Evolutionary conservation across 2,113 vertebrate species (phyloP).

Genomic region (Paradoxurus hermaphroditus): DNA sequence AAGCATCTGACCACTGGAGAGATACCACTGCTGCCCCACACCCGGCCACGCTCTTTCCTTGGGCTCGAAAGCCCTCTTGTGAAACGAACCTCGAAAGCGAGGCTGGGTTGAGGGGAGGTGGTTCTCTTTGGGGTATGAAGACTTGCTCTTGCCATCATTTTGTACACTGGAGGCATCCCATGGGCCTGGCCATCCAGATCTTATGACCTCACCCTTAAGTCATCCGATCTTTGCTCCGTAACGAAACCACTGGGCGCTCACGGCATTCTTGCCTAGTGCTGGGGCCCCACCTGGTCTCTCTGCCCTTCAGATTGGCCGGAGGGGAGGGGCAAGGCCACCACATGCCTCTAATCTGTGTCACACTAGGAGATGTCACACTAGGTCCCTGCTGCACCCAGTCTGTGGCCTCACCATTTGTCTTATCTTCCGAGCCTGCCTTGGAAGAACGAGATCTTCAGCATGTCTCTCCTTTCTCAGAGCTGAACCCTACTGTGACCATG

Average conservation of each 20-base stretch:
- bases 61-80: neutral
- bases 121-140: neutral
- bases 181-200: neutral
- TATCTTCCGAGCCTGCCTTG: neutral
- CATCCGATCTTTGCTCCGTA: neutral
- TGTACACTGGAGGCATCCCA: neutral
- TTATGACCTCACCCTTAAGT: neutral
- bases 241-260: too few species aligned
- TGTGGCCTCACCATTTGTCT: neutral
- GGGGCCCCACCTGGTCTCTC: neutral
- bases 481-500: neutral
- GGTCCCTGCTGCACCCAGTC: neutral
- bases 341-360: neutral
- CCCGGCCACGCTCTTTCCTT: neutral
- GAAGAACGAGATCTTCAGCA: neutral
- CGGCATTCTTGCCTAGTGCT: neutral
- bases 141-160: neutral
- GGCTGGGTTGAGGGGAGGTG: neutral
- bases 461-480: neutral
- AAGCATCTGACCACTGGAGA: neutral
- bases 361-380: neutral
- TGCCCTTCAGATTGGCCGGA: neutral
- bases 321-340: accelerated
- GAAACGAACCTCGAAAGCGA: neutral
- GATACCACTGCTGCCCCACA: accelerated